These are phyloP conservation scores for Meiosimyza decipiens DNA, from an alignment of 2,888 invertebrate genomes.

Conservation along the genomic window DNA sequence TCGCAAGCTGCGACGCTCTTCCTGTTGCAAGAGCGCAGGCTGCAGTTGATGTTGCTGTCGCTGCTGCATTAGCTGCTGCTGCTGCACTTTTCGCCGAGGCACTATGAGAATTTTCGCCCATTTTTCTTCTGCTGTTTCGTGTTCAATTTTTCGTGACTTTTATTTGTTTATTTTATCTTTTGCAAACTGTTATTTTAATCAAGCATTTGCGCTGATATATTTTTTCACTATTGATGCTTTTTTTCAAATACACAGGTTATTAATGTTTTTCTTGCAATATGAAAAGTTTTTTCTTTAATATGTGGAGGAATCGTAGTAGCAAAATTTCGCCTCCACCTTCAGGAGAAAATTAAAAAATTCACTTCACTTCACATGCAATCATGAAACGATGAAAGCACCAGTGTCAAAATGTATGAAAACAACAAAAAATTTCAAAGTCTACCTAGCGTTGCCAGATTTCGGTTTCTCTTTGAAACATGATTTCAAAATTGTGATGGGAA, in stretches of 20 bases:
- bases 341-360: conserved; percentile 14
- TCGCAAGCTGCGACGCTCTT: conserved; percentile 22
- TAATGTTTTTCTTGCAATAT: too few relatives aligned
- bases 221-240: background rate
- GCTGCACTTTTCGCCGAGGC: conserved; percentile 45
- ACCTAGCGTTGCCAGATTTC: too few relatives aligned
- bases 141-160: conserved; percentile 36
- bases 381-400: conserved; percentile 1
- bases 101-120: conserved; percentile 58
- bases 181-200: background rate
- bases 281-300: too few relatives aligned
- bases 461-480: too few relatives aligned
- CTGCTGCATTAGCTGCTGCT: conserved; percentile 50
- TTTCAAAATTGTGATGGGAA: too few relatives aligned
- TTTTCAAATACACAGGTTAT: too few relatives aligned
- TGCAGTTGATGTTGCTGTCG: conserved; percentile 50
- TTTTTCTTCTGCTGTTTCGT: conserved; percentile 39
- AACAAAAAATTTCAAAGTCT: too few relatives aligned
- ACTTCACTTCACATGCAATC: conserved; percentile 1
- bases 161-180: conserved; percentile 42
- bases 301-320: background rate
- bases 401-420: background rate
- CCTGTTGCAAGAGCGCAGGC: conserved; percentile 41
- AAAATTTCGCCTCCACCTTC: conserved; percentile 10
- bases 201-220: conserved; percentile 24